Evolutionary conservation across 2,113 vertebrate genomes (phyloP).

Genomic region (Arizona elegans): DNA sequence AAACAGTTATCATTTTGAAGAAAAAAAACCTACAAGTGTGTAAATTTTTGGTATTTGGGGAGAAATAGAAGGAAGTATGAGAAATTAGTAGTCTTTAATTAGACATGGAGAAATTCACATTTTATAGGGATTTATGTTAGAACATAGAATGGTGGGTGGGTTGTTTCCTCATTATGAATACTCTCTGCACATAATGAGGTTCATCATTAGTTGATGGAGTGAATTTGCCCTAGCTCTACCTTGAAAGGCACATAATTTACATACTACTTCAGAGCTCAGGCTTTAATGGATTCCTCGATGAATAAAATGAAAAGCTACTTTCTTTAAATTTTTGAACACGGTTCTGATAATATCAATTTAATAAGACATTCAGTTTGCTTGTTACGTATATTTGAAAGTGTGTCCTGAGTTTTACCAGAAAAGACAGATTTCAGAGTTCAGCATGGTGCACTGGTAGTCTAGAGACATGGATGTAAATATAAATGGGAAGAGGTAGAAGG

Average conservation of each 20-base stretch:
- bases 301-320: conserved; percentile 96
- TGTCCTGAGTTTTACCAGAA: conserved; percentile 63
- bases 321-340: conserved; percentile 90
- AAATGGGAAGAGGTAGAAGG: conserved; percentile 8
- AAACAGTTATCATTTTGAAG: neutral
- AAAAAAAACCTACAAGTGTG: conserved; percentile 21
- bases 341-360: conserved; percentile 84
- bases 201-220: conserved; percentile 99
- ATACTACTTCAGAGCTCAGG: conserved; percentile 91
- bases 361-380: conserved; percentile 81
- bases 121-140: conserved; percentile 96
- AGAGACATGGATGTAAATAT: conserved; percentile 44
- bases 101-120: conserved; percentile 97
- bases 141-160: conserved; percentile 88
- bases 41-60: conserved; percentile 69
- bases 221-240: conserved; percentile 94
- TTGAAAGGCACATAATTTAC: conserved; percentile 98
- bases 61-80: conserved; percentile 78
- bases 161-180: conserved; percentile 94
- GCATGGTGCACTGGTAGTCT: conserved; percentile 31
- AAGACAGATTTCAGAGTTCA: conserved; percentile 59
- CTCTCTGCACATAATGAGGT: conserved; percentile 97
- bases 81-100: conserved; percentile 98
- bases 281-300: conserved; percentile 97
- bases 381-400: conserved; percentile 79